Conservation (phyloP, 2,888 invertebrate genomes). For the Parascotia fuliginaria region DNA sequence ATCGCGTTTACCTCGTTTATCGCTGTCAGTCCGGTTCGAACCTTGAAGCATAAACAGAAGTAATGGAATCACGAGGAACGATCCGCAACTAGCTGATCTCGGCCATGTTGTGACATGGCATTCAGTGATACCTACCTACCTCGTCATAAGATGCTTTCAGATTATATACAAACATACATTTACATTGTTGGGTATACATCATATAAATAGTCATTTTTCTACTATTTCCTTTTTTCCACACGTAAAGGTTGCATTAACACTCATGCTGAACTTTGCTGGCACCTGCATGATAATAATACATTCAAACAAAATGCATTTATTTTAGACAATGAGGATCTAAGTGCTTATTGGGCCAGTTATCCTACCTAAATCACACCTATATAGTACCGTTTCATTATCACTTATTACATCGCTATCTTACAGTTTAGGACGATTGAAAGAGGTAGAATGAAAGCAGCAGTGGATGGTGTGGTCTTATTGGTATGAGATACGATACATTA, state of each 20-base stretch:
- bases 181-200: no score
- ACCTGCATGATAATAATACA: constrained; percentile 66
- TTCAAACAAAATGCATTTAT: constrained; percentile 79
- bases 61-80: no score
- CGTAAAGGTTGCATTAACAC: constrained; percentile 68
- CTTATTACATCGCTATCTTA: constrained; percentile 43
- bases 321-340: constrained; percentile 76
- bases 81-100: no score
- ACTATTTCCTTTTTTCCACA: neutral
- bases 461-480: constrained; percentile 35
- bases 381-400: constrained; percentile 2
- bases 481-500: constrained; percentile 43
- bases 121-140: no score
- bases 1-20: no score
- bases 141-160: no score
- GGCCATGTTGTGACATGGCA: no score
- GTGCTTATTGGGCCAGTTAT: constrained; percentile 67
- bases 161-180: no score
- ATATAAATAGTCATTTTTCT: neutral
- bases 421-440: neutral
- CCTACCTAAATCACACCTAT: constrained; percentile 40
- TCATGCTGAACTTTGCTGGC: constrained; percentile 53
- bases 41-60: no score
- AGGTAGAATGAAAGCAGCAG: constrained; percentile 21
- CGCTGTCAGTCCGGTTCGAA: no score